Percentiles rank a stretch among this genome's conserved stretches.
Conservation (phyloP, 53 echinoderm and acorn worm genomes). For the Antedon mediterranea region DNA sequence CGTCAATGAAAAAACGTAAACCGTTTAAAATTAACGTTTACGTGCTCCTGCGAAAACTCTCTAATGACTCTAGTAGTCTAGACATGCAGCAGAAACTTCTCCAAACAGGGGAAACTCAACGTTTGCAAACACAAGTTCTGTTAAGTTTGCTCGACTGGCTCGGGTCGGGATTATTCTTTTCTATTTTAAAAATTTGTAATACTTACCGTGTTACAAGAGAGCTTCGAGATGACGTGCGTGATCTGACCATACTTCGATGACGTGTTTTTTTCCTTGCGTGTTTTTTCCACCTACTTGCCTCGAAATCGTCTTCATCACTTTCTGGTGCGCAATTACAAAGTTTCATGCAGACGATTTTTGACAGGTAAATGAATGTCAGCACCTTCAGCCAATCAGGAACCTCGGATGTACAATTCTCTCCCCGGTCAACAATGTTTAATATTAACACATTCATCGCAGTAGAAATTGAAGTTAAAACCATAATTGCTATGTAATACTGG, state of each 20-base stretch:
- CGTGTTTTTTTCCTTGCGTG: slow-evolving; percentile 38
- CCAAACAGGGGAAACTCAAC: no score
- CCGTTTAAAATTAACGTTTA: no score
- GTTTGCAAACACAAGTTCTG: no score
- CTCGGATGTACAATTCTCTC: slow-evolving; percentile 30
- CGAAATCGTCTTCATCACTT: neutral
- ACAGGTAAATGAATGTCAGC: slow-evolving; percentile 67
- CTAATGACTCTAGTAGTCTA: no score
- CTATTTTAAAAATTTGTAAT: no score
- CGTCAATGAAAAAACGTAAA: no score
- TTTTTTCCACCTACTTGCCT: neutral
- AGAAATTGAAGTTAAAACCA: slow-evolving; percentile 83
- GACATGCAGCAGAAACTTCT: no score
- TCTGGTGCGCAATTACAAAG: neutral
- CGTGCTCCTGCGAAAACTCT: no score
- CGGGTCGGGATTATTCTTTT: no score
- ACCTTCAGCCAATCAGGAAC: slow-evolving; percentile 76
- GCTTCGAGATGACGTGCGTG: neutral
- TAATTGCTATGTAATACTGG: slow-evolving; percentile 85
- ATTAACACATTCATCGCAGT: slow-evolving; percentile 91
- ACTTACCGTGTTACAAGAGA: neutral
- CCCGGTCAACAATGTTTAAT: slow-evolving; percentile 77
- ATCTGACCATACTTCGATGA: slow-evolving; percentile 24
- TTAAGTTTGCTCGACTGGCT: no score
- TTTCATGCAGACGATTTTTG: slow-evolving; percentile 67